Evolutionary conservation across 2,797 vertebrate genomes (phyloP), one percentile per base, ranked within the genome.

Genomic region (Podarcis siculus): DNA sequence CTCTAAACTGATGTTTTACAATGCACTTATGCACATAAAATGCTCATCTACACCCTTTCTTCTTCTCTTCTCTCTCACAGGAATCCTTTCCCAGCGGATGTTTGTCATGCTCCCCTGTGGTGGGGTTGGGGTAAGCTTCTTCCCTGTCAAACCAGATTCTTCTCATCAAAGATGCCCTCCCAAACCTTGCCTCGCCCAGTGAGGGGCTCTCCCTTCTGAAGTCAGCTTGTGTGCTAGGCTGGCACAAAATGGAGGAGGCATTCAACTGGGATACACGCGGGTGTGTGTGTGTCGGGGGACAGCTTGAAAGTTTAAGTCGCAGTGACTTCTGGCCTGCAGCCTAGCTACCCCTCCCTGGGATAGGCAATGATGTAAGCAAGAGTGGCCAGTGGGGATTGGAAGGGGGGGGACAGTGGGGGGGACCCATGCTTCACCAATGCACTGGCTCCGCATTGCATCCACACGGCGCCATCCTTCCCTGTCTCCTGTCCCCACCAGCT

Each of bases 81-180:
- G 98, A 94, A 97, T 98, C 92, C 96, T 98, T 92, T 97, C 97
- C 5, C 97, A 98, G 95, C 95, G 98, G 96, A 96, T 97, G 90
- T 98, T 98, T 89, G 97, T 98, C 90, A 97, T 97, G 97, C 95
- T 98, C 92, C 98, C 98, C 83, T 99, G 98, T 17, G 98, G 98
- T 92, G 98, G 98, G 80, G 96, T 98, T 82, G 98, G 98, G 97
- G 98, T 99, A 94, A 98, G 98, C 97, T 89, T 89, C 87, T 15
- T 3, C 5, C 30, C 10, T n/a, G 42, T 13, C 72, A 35, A 30
- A 64, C 4, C 4, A 13, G 30, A 83, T 39, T 82, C 45, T 77
- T 37, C 80, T 35, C 39, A 6, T 8, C 55, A 21, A 61, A 55
- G 39, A 39, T 39, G 7, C n/a, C 25, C 19, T 17, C 76, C 30